These are phyloP conservation scores for Odontomyia ornata DNA, from an alignment of 2,888 invertebrate species.

Conservation along the genomic window DNA sequence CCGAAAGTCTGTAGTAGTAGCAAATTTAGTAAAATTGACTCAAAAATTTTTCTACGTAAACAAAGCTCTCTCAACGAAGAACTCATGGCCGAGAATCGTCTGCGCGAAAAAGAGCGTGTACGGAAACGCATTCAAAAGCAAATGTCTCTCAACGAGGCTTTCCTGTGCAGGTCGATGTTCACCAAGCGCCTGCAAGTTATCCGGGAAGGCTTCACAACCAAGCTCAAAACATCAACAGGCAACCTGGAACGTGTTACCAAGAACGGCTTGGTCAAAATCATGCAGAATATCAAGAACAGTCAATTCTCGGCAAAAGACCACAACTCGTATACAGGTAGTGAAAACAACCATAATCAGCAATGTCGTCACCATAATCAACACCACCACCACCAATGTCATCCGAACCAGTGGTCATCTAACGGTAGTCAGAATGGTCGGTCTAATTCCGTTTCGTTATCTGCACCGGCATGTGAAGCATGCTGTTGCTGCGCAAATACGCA, in stretches of 20 bases:
- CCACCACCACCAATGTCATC: conserved; percentile 46
- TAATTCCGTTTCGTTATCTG: conserved; percentile 27
- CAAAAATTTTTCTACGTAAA: conserved; percentile 66
- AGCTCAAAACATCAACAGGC: conserved; percentile 83
- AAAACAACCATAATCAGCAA: conserved; percentile 54
- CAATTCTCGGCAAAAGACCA: conserved; percentile 44
- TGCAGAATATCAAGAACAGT: conserved; percentile 78
- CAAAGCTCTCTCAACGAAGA: conserved; percentile 91
- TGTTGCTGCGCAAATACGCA: conserved; percentile 9
- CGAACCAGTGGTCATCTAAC: conserved; percentile 41
- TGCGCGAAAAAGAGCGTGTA: conserved; percentile 83
- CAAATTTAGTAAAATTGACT: conserved; percentile 50
- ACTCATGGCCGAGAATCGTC: conserved; percentile 84
- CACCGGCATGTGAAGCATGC: conserved; percentile 34
- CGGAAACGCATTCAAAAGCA: conserved; percentile 88
- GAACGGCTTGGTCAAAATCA: conserved; percentile 82
- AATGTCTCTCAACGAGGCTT: conserved; percentile 87
- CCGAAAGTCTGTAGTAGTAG: conserved; percentile 32
- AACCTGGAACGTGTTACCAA: conserved; percentile 86
- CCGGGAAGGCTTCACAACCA: conserved; percentile 79
- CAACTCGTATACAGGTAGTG: conserved; percentile 62
- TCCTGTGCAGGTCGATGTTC: conserved; percentile 70
- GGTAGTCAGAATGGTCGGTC: conserved; percentile 16
- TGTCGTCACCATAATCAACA: conserved; percentile 51
- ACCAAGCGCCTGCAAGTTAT: conserved; percentile 63